Evolutionary conservation across 2,797 vertebrate species (phyloP).

Genomic region (Mus caroli): DNA sequence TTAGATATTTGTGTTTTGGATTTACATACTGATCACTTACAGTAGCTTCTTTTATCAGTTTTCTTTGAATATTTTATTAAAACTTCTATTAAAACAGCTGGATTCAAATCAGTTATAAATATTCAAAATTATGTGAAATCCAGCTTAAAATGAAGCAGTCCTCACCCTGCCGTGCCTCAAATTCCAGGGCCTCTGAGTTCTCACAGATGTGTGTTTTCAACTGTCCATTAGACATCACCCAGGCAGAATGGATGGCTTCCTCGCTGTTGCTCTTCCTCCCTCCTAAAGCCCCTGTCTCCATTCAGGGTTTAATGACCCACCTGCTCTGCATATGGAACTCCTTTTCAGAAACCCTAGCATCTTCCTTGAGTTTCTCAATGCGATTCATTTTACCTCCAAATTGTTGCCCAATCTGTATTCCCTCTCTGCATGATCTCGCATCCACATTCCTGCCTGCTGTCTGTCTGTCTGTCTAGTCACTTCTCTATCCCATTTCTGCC

Average conservation of each 20-base stretch:
- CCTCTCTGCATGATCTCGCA: not conserved
- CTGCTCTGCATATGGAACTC: not conserved
- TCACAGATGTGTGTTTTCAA: slow-evolving; percentile 47
- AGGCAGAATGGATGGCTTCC: not conserved
- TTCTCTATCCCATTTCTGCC: not conserved
- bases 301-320: not conserved
- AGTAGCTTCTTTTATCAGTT: slow-evolving; percentile 10
- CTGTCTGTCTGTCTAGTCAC: not conserved
- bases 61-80: slow-evolving; percentile 42
- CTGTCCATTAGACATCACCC: not conserved
- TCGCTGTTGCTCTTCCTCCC: not conserved
- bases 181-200: slow-evolving; percentile 37
- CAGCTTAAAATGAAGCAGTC: not conserved
- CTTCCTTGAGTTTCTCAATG: not conserved
- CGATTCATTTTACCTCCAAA: not conserved
- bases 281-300: not conserved
- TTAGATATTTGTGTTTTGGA: slow-evolving; percentile 46
- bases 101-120: slow-evolving; percentile 52
- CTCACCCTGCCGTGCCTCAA: not conserved
- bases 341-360: not conserved
- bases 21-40: slow-evolving; percentile 4
- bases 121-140: slow-evolving; percentile 49
- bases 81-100: not conserved
- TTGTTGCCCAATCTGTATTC: not conserved
- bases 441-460: not conserved